These are phyloP conservation scores for Tachypleus tridentatus DNA, from an alignment of 1,140 invertebrate species.

Conservation along the genomic window DNA sequence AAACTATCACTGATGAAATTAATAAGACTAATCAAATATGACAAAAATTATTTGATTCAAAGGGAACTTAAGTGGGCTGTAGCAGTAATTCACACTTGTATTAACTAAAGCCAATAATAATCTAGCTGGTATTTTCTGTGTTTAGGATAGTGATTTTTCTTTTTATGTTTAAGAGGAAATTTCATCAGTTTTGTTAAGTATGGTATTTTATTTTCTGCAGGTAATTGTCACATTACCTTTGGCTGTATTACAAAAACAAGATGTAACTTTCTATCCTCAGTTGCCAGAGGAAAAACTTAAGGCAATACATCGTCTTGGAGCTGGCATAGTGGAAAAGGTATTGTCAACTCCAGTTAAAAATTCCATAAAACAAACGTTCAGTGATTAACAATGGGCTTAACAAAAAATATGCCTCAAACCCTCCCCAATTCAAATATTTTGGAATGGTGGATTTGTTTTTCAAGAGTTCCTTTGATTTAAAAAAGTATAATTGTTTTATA, in stretches of 20 bases:
- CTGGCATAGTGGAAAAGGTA: slow-evolving; percentile 40
- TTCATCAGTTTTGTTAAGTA: neutral
- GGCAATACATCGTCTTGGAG: slow-evolving; percentile 33
- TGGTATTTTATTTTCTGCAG: neutral
- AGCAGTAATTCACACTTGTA: neutral
- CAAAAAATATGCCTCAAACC: too few relatives aligned
- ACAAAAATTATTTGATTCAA: too few relatives aligned
- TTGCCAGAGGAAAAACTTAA: slow-evolving; percentile 34
- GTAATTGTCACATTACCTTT: slow-evolving; percentile 34
- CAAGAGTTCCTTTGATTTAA: too few relatives aligned
- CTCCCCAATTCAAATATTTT: too few relatives aligned
- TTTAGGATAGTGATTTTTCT: neutral
- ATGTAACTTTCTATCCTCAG: slow-evolving; percentile 32
- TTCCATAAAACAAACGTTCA: too few relatives aligned
- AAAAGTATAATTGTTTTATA: too few relatives aligned
- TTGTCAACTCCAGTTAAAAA: neutral
- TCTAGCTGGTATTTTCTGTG: neutral
- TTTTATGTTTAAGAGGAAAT: neutral
- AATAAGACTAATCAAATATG: too few relatives aligned
- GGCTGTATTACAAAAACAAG: slow-evolving; percentile 31
- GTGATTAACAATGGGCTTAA: too few relatives aligned
- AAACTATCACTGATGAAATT: too few relatives aligned
- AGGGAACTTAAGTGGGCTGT: too few relatives aligned
- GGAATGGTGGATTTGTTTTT: too few relatives aligned
- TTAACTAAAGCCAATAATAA: neutral